Conservation (phyloP, 2,888 invertebrate species). For the Elysia crispata region DNA sequence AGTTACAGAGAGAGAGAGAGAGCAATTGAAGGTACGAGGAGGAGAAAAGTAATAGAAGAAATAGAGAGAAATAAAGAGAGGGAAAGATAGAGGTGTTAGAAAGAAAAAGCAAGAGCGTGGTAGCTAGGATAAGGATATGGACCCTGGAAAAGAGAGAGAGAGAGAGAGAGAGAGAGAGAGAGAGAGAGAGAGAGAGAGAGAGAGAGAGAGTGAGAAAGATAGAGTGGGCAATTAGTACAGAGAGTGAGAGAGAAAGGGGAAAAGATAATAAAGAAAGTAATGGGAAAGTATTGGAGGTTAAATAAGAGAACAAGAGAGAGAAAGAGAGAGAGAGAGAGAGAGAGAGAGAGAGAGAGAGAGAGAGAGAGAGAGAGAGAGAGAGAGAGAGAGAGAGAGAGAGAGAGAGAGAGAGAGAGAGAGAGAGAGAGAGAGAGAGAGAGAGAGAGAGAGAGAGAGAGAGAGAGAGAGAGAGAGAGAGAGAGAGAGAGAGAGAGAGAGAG, state of each 20-base stretch:
- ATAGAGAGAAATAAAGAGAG: too few species aligned
- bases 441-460: not conserved
- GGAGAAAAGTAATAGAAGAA: too few species aligned
- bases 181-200: too few species aligned
- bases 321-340: not conserved
- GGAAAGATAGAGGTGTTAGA: too few species aligned
- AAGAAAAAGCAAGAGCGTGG: too few species aligned
- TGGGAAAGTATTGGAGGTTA: not conserved
- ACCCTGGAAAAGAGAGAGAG: too few species aligned
- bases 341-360: not conserved
- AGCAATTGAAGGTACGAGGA: too few species aligned
- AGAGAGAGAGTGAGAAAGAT: not conserved
- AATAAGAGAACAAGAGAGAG: not conserved
- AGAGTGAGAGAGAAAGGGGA: not conserved
- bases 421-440: conserved; percentile 18
- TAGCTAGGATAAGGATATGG: too few species aligned
- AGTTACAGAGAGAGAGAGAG: too few species aligned
- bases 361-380: not conserved
- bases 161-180: too few species aligned
- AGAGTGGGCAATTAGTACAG: not conserved
- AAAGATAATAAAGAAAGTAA: not conserved
- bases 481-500: conserved; percentile 32
- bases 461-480: conserved; percentile 9
- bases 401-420: conserved; percentile 14
- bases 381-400: not conserved